Evolutionary conservation across 1,140 invertebrate genomes (phyloP).

Genomic region (Myzus persicae): DNA sequence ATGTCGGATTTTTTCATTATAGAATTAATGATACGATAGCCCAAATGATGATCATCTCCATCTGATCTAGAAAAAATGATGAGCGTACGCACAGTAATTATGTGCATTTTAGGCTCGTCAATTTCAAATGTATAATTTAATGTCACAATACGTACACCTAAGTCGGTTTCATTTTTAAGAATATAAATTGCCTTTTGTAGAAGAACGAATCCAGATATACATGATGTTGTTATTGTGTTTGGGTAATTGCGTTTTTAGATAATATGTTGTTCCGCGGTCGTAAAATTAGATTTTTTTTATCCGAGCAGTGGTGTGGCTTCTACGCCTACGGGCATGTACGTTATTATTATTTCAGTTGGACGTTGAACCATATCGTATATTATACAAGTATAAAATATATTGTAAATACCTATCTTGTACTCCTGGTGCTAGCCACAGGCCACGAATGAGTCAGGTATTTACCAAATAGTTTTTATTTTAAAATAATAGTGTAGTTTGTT

Average conservation of each 20-base stretch:
- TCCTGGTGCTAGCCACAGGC: neutral
- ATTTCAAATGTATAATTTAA: slow-evolving; percentile 11
- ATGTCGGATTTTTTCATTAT: neutral
- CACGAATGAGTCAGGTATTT: neutral
- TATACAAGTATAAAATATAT: neutral
- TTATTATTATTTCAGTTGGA: slow-evolving; percentile 22
- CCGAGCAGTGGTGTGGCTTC: neutral
- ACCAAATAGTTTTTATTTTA: neutral
- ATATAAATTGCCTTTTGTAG: neutral
- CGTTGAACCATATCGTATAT: slow-evolving; percentile 1
- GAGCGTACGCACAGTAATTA: neutral
- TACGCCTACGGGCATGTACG: neutral
- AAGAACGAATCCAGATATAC: neutral
- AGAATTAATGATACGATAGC: neutral
- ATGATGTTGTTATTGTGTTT: neutral
- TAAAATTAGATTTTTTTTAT: slow-evolving; percentile 24
- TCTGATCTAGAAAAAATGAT: neutral
- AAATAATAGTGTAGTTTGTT: neutral
- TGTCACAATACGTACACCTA: neutral
- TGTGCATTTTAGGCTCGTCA: neutral
- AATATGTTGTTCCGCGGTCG: neutral
- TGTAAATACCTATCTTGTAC: neutral
- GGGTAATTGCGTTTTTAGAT: neutral
- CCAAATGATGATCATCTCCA: neutral
- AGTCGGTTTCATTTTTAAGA: neutral